A percentile compares a stretch with the other conserved stretches of the same genome.
phyloP scores from a whole-genome alignment of 2,797 vertebrate species.

The Clarias platycephalus region DNA sequence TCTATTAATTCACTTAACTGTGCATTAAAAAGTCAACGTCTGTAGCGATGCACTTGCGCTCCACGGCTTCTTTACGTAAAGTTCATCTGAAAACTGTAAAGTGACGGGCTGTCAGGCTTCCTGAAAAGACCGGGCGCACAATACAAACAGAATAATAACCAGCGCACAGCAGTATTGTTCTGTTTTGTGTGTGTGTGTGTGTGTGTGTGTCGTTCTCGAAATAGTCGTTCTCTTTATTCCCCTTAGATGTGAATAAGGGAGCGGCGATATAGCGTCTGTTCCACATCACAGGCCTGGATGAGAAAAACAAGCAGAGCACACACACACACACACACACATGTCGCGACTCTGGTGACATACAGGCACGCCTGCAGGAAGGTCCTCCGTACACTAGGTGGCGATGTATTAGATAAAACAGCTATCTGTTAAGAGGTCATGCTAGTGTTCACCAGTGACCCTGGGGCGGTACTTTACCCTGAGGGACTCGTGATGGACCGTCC shows the following conservation, averaged over 20 bases:
- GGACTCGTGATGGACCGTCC: neutral
- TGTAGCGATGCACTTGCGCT: no score
- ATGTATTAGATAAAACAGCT: neutral
- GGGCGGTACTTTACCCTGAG: neutral
- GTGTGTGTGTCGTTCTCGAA: neutral
- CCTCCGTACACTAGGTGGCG: neutral
- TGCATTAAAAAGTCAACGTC: no score
- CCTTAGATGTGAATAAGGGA: neutral
- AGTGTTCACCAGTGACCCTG: no score
- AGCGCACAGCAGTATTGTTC: neutral
- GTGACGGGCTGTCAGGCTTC: neutral
- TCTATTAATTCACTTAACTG: no score
- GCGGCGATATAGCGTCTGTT: neutral
- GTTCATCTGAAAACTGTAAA: neutral
- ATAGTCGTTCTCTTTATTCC: slow-evolving; percentile 8
- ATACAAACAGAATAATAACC: neutral
- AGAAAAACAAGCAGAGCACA: neutral
- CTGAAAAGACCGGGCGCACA: neutral
- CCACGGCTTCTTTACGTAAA: neutral
- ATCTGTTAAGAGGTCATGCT: no score
- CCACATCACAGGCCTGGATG: neutral
- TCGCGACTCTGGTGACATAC: neutral
- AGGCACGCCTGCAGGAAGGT: no score
- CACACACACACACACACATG: neutral
- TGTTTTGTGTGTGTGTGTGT: neutral